Evolutionary conservation across 2,888 invertebrate genomes (phyloP).

Genomic region (Brachyptera putata): DNA sequence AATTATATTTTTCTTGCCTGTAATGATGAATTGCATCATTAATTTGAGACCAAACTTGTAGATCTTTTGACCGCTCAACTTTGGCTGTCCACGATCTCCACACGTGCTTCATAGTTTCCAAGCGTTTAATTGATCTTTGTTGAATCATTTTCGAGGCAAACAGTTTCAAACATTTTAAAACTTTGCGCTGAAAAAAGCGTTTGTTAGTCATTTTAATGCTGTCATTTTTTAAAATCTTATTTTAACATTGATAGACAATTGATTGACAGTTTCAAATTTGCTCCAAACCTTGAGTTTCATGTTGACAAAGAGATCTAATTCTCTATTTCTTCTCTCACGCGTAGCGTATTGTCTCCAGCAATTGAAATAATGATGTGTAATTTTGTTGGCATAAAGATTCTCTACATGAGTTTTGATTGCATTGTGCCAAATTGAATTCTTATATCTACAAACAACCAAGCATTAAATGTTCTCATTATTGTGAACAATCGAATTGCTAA

Average conservation of each 20-base stretch:
- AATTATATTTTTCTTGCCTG: not conserved
- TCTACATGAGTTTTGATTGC: too few species aligned
- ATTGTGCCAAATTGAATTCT: too few species aligned
- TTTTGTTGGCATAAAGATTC: too few species aligned
- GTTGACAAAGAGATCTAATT: not conserved
- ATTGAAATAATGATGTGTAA: not conserved
- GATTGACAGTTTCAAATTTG: too few species aligned
- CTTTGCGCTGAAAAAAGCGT: not conserved
- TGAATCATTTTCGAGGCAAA: not conserved
- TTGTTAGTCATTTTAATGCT: too few species aligned
- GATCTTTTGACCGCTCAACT: not conserved
- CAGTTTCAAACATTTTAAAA: not conserved
- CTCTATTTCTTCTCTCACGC: not conserved
- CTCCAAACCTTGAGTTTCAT: not conserved
- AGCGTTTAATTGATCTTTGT: not conserved
- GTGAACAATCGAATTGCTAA: too few species aligned
- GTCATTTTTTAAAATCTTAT: not conserved
- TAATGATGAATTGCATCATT: not conserved
- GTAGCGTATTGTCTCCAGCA: not conserved
- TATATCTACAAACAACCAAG: too few species aligned
- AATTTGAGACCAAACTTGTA: not conserved
- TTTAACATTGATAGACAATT: too few species aligned
- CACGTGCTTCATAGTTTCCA: not conserved
- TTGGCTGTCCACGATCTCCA: not conserved
- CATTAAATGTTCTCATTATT: too few species aligned